Conservation (phyloP, 2,113 vertebrate genomes). For the Mionectes macconnelli region DNA sequence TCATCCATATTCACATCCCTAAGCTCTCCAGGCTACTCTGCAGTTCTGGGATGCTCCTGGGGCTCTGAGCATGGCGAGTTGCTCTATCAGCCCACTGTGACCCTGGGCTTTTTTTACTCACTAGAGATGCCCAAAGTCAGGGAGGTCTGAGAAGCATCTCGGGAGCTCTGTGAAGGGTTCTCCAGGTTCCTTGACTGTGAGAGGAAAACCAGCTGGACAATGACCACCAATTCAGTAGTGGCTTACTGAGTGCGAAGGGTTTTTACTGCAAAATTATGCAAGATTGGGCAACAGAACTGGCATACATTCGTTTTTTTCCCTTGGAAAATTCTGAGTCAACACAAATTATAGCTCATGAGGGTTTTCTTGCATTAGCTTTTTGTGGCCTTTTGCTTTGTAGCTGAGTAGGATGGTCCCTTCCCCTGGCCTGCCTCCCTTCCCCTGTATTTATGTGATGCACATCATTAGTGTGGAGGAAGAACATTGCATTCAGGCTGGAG, state of each 20-base stretch:
- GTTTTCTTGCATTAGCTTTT: background rate
- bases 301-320: accelerated
- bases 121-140: background rate
- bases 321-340: background rate
- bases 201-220: background rate
- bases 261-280: background rate
- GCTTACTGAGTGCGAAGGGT: background rate
- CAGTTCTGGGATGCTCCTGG: accelerated
- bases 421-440: background rate
- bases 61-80: background rate
- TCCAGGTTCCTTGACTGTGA: background rate
- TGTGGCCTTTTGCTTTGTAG: background rate
- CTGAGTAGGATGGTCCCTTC: background rate
- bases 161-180: background rate
- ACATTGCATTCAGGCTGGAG: background rate
- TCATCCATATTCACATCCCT: too few relatives aligned
- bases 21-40: background rate
- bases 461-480: background rate
- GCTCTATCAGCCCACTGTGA: accelerated
- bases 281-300: background rate
- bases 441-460: background rate
- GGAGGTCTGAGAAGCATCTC: background rate
- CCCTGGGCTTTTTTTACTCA: background rate
- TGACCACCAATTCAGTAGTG: background rate
- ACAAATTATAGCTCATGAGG: background rate